Evolutionary conservation across 2,113 vertebrate genomes (phyloP).

Genomic region (Arizona elegans): DNA sequence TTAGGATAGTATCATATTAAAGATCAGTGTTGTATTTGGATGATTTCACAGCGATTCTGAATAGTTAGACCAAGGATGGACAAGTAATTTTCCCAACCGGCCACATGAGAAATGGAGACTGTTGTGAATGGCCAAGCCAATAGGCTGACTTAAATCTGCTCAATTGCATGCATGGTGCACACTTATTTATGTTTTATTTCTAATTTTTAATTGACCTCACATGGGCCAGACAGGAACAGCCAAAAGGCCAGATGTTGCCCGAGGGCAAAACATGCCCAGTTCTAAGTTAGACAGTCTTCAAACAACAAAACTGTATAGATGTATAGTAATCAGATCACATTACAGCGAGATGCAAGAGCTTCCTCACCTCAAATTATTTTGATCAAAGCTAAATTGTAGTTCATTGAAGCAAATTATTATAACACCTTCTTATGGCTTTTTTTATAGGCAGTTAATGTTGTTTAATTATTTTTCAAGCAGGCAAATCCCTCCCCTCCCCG

Average conservation of each 20-base stretch:
- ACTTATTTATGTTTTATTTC: not conserved
- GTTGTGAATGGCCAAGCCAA: not conserved
- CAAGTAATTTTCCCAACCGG: not conserved
- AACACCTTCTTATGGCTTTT: not conserved
- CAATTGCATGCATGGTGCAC: not conserved
- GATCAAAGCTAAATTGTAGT: not conserved
- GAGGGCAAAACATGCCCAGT: not conserved
- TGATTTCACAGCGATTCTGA: not conserved
- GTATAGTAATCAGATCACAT: not conserved
- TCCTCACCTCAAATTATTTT: not conserved
- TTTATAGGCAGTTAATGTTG: not conserved
- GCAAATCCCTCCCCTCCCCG: not conserved
- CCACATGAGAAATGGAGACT: not conserved
- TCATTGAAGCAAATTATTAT: constrained; percentile 8
- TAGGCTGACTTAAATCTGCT: not conserved
- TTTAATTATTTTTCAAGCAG: constrained; percentile 9
- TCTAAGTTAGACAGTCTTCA: not conserved
- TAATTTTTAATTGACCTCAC: not conserved
- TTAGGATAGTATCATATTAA: not conserved
- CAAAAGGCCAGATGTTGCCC: not conserved
- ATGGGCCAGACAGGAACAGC: not conserved
- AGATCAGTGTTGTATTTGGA: not conserved
- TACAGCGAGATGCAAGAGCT: not conserved
- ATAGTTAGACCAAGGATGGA: not conserved
- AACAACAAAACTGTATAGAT: not conserved